Evolutionary conservation across 2,888 invertebrate genomes (phyloP), one percentile per base, ranked within the genome.

Genomic region (Phyto melanocephala): DNA sequence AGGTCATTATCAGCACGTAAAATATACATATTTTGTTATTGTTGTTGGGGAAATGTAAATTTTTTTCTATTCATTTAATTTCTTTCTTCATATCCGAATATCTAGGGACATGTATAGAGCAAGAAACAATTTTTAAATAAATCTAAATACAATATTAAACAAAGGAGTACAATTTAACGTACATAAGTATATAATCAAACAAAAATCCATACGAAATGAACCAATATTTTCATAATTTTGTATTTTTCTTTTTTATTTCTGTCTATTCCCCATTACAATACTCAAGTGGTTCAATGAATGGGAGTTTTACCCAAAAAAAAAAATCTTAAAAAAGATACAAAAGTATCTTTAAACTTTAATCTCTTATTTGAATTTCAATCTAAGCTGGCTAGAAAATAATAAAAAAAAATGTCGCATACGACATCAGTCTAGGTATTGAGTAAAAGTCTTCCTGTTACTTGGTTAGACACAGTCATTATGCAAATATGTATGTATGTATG

Each of bases 1-100:
- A 65, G 79, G 79, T 79, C 79, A 82, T 82, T 79, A 79, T 79
- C 82, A 79, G 70, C 76, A 82, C 82, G 82, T 82, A 82, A 79
- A 79, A 78, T 75, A 71, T 68, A 70, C 58, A 75, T 67, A 60
- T 67, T 45, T 75, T 75, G 42, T 54, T 15, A 22, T 56, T 68
- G 40, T 37, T 60, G 6, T 28, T 28, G 28, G 22, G 70, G 52
- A 60, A 68, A 60, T 74, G 45, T 45, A 77, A n/a, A 68, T 70
- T 47, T 78, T 71, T 60, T 50, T 45, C 24, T 33, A 17, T 45
- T 71, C 22, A 56, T 65, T 60, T 67, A 5, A 28, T 42, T 50
- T 63, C 8, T 60, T 37, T 62, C 35, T 62, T 45, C 54, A 22
- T 68, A 68, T 74, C 45, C 20, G 42, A 60, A 74, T 74, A 74